Percentiles rank a stretch among this genome's conserved stretches.
Conservation (phyloP, 2,113 vertebrate genomes). For the Nerophis ophidion region DNA sequence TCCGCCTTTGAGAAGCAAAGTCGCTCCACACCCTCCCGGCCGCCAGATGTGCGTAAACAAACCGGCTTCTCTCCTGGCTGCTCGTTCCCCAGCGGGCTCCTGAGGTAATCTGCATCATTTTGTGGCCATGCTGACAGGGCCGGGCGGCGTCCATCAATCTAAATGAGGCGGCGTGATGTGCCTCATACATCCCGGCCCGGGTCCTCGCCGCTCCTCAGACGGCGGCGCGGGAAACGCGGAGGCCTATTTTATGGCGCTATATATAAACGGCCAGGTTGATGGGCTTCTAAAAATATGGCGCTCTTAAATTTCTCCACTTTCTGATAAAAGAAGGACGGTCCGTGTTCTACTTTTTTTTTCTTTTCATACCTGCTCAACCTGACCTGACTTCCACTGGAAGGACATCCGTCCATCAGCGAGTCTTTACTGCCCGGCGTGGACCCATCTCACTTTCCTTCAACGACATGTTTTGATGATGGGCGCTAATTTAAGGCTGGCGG, state of each 20-base stretch:
- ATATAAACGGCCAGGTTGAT: constrained; percentile 67
- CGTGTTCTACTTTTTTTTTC: constrained; percentile 57
- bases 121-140: constrained; percentile 36
- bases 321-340: constrained; percentile 55
- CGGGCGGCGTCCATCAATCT: constrained; percentile 57
- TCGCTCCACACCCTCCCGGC: background rate
- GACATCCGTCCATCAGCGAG: constrained; percentile 23
- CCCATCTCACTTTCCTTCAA: constrained; percentile 21
- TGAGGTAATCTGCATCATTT: constrained; percentile 44
- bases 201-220: constrained; percentile 13
- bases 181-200: constrained; percentile 37
- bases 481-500: constrained; percentile 24
- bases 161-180: constrained; percentile 47
- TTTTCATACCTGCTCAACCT: constrained; percentile 34
- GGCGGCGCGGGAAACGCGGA: constrained; percentile 47
- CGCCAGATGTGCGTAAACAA: constrained; percentile 25
- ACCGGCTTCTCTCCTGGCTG: constrained; percentile 6
- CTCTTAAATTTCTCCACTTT: constrained; percentile 67
- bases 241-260: constrained; percentile 68
- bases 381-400: constrained; percentile 50
- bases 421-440: background rate
- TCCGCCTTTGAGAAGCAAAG: constrained; percentile 3
- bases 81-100: constrained; percentile 1
- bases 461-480: constrained; percentile 46
- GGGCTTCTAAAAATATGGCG: constrained; percentile 70